Evolutionary conservation across 2,888 invertebrate species (phyloP).

Genomic region (Resseliella maxima): DNA sequence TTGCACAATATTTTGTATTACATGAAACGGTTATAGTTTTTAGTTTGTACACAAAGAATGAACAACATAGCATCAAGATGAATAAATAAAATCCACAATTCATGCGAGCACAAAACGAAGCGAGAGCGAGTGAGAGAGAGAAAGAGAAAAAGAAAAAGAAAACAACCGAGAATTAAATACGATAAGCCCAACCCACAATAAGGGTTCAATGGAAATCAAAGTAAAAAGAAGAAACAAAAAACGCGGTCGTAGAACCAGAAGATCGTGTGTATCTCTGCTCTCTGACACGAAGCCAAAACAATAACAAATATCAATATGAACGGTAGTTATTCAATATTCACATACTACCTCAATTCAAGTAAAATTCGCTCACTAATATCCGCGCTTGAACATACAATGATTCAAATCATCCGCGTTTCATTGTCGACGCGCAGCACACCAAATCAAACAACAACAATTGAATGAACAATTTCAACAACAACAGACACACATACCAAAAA

Average conservation of each 20-base stretch:
- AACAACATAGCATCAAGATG: conserved; percentile 18
- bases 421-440: not conserved
- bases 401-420: not conserved
- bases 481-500: not conserved
- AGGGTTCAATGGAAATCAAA: not conserved
- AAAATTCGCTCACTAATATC: not conserved
- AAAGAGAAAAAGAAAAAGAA: not conserved
- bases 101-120: not conserved
- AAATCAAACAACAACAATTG: not conserved
- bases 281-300: conserved; percentile 40
- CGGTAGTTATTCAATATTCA: conserved; percentile 43
- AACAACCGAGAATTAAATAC: not conserved
- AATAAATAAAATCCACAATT: conserved; percentile 2
- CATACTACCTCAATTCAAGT: conserved; percentile 1
- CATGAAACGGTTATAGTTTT: conserved; percentile 51
- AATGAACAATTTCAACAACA: not conserved
- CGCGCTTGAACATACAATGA: not conserved
- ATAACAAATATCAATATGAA: conserved; percentile 54
- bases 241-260: not conserved
- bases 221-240: not conserved
- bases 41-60: conserved; percentile 51
- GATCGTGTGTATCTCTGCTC: conserved; percentile 32
- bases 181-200: conserved; percentile 49
- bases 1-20: conserved; percentile 51
- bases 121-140: not conserved